Conservation (phyloP, 2,113 vertebrate genomes). For the Oophaga pumilio region DNA sequence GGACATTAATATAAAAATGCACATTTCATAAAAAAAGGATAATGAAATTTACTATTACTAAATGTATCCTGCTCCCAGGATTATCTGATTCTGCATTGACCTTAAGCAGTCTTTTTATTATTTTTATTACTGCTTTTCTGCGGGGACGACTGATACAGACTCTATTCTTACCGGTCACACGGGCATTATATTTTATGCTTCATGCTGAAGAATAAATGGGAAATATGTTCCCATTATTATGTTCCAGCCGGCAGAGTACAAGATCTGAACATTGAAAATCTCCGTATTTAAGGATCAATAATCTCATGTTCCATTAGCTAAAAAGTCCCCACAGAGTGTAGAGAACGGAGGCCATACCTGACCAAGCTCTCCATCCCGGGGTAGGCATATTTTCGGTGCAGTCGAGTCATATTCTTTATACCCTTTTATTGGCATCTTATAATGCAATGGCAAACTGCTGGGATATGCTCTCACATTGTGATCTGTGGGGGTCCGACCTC, state of each 20-base stretch:
- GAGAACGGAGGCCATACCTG: background rate
- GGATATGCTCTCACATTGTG: too few relatives aligned
- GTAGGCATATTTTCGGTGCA: background rate
- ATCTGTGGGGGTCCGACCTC: too few relatives aligned
- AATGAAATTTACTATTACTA: background rate
- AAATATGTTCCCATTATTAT: background rate
- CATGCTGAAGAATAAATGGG: background rate
- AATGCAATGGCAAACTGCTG: too few relatives aligned
- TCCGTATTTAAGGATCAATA: conserved; percentile 2
- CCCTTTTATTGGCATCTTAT: too few relatives aligned
- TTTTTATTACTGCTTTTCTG: background rate
- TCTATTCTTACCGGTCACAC: background rate
- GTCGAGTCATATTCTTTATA: background rate
- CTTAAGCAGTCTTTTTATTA: background rate
- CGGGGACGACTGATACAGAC: background rate
- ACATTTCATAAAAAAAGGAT: background rate
- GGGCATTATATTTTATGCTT: background rate
- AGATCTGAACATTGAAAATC: background rate
- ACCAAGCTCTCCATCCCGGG: background rate
- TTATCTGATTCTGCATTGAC: background rate
- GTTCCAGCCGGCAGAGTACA: background rate
- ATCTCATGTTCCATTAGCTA: conserved; percentile 10
- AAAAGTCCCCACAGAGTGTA: background rate
- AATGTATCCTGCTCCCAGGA: background rate
- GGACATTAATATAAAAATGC: background rate